Percentiles rank a stretch among this genome's conserved stretches.
Conservation (phyloP, 2,797 vertebrate genomes). For the Hyperoplus immaculatus region DNA sequence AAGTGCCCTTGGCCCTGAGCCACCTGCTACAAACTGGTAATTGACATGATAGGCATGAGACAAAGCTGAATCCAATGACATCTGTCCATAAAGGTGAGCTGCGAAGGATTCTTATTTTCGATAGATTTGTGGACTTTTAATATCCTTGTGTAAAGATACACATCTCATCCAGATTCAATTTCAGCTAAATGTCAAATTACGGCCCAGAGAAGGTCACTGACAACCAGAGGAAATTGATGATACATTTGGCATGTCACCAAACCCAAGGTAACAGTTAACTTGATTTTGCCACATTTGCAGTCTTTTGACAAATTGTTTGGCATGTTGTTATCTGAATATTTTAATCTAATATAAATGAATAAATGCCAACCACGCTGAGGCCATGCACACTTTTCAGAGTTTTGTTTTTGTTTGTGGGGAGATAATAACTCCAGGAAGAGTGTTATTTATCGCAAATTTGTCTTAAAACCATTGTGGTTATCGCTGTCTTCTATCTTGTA, state of each 20-base stretch:
- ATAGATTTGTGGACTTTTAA: constrained; percentile 62
- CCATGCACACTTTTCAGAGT: constrained; percentile 47
- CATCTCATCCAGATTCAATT: constrained; percentile 77
- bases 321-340: constrained; percentile 33
- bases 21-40: constrained; percentile 57
- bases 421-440: constrained; percentile 67
- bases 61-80: constrained; percentile 64
- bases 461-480: constrained; percentile 73
- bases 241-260: constrained; percentile 60
- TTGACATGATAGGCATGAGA: constrained; percentile 64
- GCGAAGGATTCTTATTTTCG: constrained; percentile 70
- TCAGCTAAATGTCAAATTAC: constrained; percentile 78
- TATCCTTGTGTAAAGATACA: constrained; percentile 66
- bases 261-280: constrained; percentile 47
- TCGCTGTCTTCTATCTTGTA: constrained; percentile 78
- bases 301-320: constrained; percentile 26
- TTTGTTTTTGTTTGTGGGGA: constrained; percentile 63
- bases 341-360: constrained; percentile 41
- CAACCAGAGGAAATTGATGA: constrained; percentile 66
- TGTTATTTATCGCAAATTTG: constrained; percentile 74
- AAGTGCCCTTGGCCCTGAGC: constrained; percentile 47
- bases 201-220: constrained; percentile 73
- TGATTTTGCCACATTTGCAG: constrained; percentile 44
- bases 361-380: constrained; percentile 17
- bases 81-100: constrained; percentile 72